Evolutionary conservation across 2,797 vertebrate genomes (phyloP).

Genomic region (Lophura swinhoii): DNA sequence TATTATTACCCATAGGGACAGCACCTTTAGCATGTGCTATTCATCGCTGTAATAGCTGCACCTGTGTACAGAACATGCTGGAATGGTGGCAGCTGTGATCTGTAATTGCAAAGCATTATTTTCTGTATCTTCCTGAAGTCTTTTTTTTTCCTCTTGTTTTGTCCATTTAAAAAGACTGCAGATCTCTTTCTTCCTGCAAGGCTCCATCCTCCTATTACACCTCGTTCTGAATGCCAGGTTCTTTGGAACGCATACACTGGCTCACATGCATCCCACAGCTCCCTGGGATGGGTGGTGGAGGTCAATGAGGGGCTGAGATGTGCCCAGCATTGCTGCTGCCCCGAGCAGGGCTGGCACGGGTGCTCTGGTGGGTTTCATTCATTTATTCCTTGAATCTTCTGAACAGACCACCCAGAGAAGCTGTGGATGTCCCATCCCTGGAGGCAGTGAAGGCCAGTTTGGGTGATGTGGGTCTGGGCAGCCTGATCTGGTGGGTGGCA

Average conservation of each 20-base stretch:
- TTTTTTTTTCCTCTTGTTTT: conserved; percentile 31
- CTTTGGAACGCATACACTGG: accelerated
- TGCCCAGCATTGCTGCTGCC: accelerated
- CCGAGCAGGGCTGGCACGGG: not conserved
- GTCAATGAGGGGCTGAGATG: not conserved
- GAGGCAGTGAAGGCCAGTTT: not conserved
- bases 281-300: accelerated
- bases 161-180: conserved; percentile 83
- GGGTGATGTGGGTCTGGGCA: not conserved
- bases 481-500: not conserved
- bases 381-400: conserved; percentile 60
- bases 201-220: not conserved
- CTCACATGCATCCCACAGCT: accelerated
- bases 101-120: conserved; percentile 86
- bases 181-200: not conserved
- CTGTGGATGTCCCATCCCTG: not conserved
- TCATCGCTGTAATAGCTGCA: conserved; percentile 87
- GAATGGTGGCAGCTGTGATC: conserved; percentile 77
- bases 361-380: conserved; percentile 47
- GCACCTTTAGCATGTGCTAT: conserved; percentile 84
- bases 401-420: not conserved
- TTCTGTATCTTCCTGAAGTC: conserved; percentile 85
- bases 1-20: conserved; percentile 72
- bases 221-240: not conserved
- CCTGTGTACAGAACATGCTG: conserved; percentile 80